These are phyloP conservation scores for Tragelaphus buxtoni DNA, from an alignment of 2,113 vertebrate genomes.

Conservation along the genomic window DNA sequence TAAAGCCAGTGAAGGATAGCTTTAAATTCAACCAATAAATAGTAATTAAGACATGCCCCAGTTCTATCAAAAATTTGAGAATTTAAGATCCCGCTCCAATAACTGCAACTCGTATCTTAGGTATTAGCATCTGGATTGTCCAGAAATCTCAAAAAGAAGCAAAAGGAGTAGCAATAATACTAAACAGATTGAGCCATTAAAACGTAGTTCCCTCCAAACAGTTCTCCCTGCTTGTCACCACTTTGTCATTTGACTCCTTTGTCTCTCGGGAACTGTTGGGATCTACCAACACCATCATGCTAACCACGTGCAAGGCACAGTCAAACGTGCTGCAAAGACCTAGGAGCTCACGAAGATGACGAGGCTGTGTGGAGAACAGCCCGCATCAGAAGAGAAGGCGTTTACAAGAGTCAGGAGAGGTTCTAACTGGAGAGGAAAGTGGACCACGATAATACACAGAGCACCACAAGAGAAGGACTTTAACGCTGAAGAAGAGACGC, in stretches of 20 bases:
- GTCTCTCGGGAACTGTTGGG: not conserved
- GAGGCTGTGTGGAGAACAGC: not conserved
- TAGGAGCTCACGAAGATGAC: not conserved
- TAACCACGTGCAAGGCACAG: not conserved
- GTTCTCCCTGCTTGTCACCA: not conserved
- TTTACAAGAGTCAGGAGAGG: not conserved
- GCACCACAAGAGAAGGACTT: not conserved
- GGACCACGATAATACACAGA: not conserved
- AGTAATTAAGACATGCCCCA: constrained; percentile 38
- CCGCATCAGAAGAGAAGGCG: not conserved
- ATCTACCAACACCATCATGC: not conserved
- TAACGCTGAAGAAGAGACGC: not conserved
- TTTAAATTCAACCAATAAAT: constrained; percentile 38
- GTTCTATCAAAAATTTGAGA: constrained; percentile 35
- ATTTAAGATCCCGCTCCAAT: constrained; percentile 51
- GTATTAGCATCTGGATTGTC: not conserved
- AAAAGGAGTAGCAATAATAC: not conserved
- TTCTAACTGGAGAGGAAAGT: not conserved
- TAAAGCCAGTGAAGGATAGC: not conserved
- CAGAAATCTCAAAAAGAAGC: not conserved
- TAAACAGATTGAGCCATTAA: not conserved
- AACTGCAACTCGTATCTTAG: constrained; percentile 34
- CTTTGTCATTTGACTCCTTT: not conserved
- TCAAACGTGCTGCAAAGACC: not conserved
- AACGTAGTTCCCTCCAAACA: not conserved